Evolutionary conservation across 2,113 vertebrate genomes (phyloP).

Genomic region (Bungarus multicinctus): DNA sequence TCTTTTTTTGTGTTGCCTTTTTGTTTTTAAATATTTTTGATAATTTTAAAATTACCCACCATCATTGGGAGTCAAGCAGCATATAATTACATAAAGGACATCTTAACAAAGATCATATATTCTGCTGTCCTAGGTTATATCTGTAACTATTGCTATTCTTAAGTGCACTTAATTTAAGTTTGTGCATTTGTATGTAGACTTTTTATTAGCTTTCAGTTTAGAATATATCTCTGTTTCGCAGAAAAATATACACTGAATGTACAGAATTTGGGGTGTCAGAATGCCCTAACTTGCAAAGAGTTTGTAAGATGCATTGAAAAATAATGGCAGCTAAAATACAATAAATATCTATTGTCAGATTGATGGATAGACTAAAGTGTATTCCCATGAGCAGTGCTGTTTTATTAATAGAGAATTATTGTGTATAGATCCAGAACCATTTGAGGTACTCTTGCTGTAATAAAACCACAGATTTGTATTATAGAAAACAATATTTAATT

Average conservation of each 20-base stretch:
- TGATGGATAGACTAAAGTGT: conserved; percentile 53
- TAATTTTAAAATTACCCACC: neutral
- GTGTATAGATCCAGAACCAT: conserved; percentile 33
- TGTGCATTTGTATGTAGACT: neutral
- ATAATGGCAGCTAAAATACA: conserved; percentile 15
- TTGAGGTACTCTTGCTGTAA: conserved; percentile 23
- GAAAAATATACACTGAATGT: neutral
- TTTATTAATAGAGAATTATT: conserved; percentile 55
- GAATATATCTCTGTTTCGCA: conserved; percentile 14
- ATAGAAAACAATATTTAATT: neutral
- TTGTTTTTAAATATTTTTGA: neutral
- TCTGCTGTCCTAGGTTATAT: neutral
- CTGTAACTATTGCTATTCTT: neutral
- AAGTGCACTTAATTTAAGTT: neutral
- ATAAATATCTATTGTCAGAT: conserved; percentile 42
- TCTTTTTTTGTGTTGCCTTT: neutral
- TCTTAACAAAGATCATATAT: neutral
- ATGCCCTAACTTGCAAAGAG: conserved; percentile 15
- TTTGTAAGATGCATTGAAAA: conserved; percentile 31
- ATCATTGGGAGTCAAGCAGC: neutral
- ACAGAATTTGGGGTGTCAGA: neutral
- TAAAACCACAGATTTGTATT: conserved; percentile 12
- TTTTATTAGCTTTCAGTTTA: conserved; percentile 1
- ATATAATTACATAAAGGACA: neutral
- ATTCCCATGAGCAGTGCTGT: conserved; percentile 26